Conservation (phyloP, 2,888 invertebrate species). For the Drosophila siamana region DNA sequence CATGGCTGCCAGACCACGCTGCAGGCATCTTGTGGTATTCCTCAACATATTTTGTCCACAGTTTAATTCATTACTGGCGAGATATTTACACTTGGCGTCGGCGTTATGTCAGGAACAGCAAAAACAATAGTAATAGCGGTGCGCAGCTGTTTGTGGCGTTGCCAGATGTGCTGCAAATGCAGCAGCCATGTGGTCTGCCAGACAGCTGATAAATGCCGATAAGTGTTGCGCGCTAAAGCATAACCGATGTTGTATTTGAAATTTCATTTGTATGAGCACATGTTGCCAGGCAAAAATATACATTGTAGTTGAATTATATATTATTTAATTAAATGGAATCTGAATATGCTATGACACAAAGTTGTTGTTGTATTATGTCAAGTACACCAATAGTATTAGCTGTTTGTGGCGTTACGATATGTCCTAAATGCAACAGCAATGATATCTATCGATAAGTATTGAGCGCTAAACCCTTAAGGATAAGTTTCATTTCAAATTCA, state of each 20-base stretch:
- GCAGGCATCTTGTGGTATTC: slow-evolving; percentile 33
- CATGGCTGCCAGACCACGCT: slow-evolving; percentile 24
- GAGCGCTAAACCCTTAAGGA: not conserved
- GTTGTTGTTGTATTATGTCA: no score
- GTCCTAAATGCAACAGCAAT: not conserved
- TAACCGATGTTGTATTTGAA: no score
- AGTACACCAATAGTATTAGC: no score
- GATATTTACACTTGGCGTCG: not conserved
- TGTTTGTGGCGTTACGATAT: no score
- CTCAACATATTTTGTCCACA: slow-evolving; percentile 27
- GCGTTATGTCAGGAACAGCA: slow-evolving; percentile 36
- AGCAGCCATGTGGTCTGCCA: slow-evolving; percentile 4
- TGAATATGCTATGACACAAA: no score
- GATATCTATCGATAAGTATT: not conserved
- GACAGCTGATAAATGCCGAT: not conserved
- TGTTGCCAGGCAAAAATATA: no score
- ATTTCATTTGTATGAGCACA: no score
- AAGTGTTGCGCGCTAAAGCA: not conserved
- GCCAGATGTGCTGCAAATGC: slow-evolving; percentile 29
- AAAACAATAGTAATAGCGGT: slow-evolving; percentile 12
- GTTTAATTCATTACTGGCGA: slow-evolving; percentile 34
- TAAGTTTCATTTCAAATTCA: not conserved
- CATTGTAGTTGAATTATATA: no score
- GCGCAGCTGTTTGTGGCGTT: slow-evolving; percentile 36
- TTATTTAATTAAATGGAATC: no score